These are phyloP conservation scores for Hydroisotoma schaefferi DNA, from an alignment of 2,888 invertebrate species.

Conservation along the genomic window DNA sequence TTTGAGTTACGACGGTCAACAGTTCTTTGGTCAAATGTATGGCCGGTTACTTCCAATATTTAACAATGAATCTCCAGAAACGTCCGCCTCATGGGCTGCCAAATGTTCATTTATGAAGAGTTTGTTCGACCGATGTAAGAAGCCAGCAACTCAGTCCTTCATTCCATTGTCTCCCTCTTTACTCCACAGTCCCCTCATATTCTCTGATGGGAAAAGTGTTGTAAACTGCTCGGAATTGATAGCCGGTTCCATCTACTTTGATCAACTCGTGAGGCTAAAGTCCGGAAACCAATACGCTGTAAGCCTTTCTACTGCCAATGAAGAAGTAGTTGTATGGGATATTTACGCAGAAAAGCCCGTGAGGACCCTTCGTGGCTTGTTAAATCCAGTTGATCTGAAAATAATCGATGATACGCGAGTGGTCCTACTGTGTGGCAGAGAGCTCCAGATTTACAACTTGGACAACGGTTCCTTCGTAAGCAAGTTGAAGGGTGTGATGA, in stretches of 20 bases:
- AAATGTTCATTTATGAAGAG: conserved; percentile 46
- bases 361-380: conserved; percentile 67
- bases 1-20: conserved; percentile 74
- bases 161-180: conserved; percentile 39
- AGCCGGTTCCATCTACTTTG: conserved; percentile 53
- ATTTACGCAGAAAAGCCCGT: conserved; percentile 62
- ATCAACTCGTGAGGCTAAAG: conserved; percentile 63
- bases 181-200: conserved; percentile 30
- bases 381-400: conserved; percentile 68
- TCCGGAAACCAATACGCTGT: conserved; percentile 69
- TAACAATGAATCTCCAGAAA: conserved; percentile 43
- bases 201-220: conserved; percentile 11
- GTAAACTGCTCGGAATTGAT: conserved; percentile 28
- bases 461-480: conserved; percentile 68
- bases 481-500: conserved; percentile 80
- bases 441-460: conserved; percentile 74
- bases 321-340: conserved; percentile 80
- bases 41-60: conserved; percentile 53
- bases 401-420: conserved; percentile 67
- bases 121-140: conserved; percentile 41
- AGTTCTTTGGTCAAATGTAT: conserved; percentile 71
- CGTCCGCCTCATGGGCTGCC: conserved; percentile 32
- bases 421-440: conserved; percentile 75
- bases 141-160: conserved; percentile 45
- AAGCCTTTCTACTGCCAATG: conserved; percentile 68